Evolutionary conservation across 2,113 vertebrate genomes (phyloP).

Genomic region (Rafetus swinhoei): DNA sequence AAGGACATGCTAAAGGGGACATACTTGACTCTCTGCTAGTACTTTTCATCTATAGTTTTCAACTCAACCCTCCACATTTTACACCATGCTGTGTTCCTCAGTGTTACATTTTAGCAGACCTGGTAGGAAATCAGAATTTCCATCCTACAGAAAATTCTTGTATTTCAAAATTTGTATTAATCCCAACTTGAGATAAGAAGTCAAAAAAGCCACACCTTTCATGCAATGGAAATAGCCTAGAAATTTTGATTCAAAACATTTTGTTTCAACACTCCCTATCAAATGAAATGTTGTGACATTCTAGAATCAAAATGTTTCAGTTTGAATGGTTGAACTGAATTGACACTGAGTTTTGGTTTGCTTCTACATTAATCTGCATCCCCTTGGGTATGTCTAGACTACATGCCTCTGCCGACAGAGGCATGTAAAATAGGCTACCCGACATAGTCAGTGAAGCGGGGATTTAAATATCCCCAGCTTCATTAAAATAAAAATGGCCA

Average conservation of each 20-base stretch:
- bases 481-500: no score
- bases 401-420: no score
- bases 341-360: neutral
- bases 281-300: neutral
- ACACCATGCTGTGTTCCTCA: neutral
- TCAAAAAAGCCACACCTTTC: neutral
- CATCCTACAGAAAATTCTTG: neutral
- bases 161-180: neutral
- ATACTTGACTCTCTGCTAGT: no score
- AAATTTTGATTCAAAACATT: neutral
- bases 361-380: neutral
- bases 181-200: neutral
- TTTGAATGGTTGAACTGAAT: neutral
- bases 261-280: neutral
- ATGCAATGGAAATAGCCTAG: neutral
- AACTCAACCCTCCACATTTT: neutral
- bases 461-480: no score
- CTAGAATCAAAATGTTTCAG: neutral
- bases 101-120: neutral
- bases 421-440: no score
- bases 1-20: no score
- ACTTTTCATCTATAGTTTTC: neutral
- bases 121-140: neutral
- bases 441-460: no score
- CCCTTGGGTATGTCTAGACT: neutral